Evolutionary conservation across 2,113 vertebrate genomes (phyloP).

Genomic region (Osmerus eperlanus): DNA sequence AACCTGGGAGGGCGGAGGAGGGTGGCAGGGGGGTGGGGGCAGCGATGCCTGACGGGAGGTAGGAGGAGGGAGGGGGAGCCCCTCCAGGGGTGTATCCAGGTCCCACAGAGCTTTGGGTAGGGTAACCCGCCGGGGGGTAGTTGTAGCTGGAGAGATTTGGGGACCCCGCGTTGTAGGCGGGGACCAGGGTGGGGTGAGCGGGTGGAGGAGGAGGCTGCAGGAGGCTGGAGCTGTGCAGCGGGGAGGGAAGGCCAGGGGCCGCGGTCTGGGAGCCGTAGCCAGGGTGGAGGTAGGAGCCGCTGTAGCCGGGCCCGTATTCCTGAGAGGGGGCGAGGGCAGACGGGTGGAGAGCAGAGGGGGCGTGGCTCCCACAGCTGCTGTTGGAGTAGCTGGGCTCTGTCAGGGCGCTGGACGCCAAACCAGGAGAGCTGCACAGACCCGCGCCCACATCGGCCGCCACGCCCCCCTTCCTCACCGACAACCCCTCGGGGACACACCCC

Average conservation of each 20-base stretch:
- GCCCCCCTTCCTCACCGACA: slow-evolving; percentile 86
- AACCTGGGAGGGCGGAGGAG: slow-evolving; percentile 86
- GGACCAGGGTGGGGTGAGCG: slow-evolving; percentile 82
- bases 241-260: slow-evolving; percentile 85
- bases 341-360: slow-evolving; percentile 82
- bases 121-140: slow-evolving; percentile 89
- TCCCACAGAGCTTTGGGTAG: slow-evolving; percentile 86
- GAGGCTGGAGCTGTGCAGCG: slow-evolving; percentile 89
- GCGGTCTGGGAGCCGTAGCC: slow-evolving; percentile 87
- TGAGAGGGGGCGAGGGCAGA: slow-evolving; percentile 84
- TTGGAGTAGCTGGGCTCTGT: slow-evolving; percentile 92
- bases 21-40: slow-evolving; percentile 91
- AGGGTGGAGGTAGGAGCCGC: slow-evolving; percentile 90
- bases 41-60: slow-evolving; percentile 93
- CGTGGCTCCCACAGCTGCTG: slow-evolving; percentile 90
- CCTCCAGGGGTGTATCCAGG: slow-evolving; percentile 90
- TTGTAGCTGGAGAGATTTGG: slow-evolving; percentile 92
- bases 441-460: slow-evolving; percentile 87
- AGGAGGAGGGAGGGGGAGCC: slow-evolving; percentile 87
- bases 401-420: slow-evolving; percentile 86
- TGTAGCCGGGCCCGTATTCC: slow-evolving; percentile 92
- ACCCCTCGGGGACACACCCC: slow-evolving; percentile 91
- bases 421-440: slow-evolving; percentile 92
- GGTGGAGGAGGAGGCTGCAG: slow-evolving; percentile 82
- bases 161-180: slow-evolving; percentile 88